Evolutionary conservation across 2,113 vertebrate species (phyloP).

Genomic region (Catagonus wagneri): DNA sequence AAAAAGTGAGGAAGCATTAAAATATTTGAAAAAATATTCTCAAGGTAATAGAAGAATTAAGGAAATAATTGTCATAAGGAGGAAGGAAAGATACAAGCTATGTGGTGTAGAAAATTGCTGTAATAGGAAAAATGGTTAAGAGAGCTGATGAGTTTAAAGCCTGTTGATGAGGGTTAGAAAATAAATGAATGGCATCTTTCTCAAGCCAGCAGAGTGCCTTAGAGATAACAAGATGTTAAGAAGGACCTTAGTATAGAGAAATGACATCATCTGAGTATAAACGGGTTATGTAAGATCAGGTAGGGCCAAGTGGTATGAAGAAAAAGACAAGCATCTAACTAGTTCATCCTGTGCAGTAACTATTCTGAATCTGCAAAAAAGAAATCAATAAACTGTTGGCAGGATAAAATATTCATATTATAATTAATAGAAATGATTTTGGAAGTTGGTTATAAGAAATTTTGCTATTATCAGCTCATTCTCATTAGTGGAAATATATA

Average conservation of each 20-base stretch:
- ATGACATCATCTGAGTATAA: background rate
- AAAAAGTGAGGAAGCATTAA: background rate
- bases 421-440: background rate
- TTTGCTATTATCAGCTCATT: background rate
- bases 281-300: background rate
- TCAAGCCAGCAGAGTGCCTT: background rate
- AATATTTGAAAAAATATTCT: constrained; percentile 2
- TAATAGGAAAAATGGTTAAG: background rate
- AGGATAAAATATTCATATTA: background rate
- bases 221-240: background rate
- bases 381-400: background rate
- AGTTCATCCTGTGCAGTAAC: background rate
- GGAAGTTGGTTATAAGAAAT: background rate
- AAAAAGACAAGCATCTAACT: background rate
- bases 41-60: background rate
- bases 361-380: background rate
- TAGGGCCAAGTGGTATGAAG: background rate
- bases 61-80: background rate
- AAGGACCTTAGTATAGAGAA: background rate
- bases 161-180: background rate
- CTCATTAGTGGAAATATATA: background rate
- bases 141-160: background rate
- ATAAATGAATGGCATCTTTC: background rate
- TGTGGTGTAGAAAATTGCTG: background rate
- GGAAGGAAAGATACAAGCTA: background rate